These are phyloP conservation scores for Andrena hattorfiana DNA, from an alignment of 2,888 invertebrate genomes.

Conservation along the genomic window DNA sequence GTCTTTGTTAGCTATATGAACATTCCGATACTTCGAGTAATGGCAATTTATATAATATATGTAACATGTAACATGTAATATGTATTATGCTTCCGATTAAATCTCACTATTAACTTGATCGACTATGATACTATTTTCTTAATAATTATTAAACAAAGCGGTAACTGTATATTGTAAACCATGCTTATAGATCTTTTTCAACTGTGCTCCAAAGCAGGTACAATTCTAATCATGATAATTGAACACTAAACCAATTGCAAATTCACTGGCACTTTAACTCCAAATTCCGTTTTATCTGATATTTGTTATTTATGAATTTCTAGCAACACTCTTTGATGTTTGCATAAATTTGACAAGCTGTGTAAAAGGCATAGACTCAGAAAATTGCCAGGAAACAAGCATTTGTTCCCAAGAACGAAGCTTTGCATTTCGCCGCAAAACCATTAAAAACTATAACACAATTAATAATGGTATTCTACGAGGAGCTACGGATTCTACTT, in stretches of 20 bases:
- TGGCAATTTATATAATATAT: neutral
- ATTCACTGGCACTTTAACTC: neutral
- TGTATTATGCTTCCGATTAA: too few species aligned
- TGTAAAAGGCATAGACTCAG: neutral
- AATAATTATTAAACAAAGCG: too few species aligned
- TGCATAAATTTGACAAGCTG: neutral
- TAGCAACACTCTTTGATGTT: neutral
- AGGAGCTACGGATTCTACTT: neutral
- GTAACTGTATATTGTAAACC: neutral
- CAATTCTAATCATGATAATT: neutral
- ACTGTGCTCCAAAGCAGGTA: neutral
- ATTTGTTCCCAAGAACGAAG: neutral
- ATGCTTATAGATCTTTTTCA: neutral
- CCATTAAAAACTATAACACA: neutral
- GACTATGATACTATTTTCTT: too few species aligned
- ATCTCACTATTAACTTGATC: too few species aligned
- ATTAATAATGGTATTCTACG: constrained; percentile 6
- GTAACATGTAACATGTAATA: too few species aligned
- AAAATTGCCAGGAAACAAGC: neutral
- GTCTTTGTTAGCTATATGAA: neutral
- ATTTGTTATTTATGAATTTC: neutral
- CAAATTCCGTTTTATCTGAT: neutral
- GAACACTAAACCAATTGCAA: neutral
- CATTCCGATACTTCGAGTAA: neutral
- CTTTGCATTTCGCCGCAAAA: neutral